Evolutionary conservation across 1,140 invertebrate species (phyloP).

Genomic region (Trissolcus basalis): DNA sequence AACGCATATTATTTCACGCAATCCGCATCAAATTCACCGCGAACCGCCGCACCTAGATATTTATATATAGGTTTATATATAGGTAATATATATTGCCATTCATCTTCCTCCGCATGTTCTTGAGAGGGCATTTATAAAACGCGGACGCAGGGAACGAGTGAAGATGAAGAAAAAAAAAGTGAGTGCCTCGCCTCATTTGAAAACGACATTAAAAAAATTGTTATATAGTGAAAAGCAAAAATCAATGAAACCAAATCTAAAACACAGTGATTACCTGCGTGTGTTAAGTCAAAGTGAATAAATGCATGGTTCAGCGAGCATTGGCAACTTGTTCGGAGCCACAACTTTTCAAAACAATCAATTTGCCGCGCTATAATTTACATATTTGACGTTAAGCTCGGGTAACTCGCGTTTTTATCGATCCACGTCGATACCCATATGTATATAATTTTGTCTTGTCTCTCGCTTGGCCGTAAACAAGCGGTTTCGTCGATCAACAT

Average conservation of each 20-base stretch:
- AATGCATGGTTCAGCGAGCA: conserved; percentile 11
- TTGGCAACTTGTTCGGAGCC: conserved; percentile 4
- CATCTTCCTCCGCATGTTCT: too few species aligned
- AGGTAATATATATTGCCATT: too few species aligned
- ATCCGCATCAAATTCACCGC: conserved; percentile 28
- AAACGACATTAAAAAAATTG: too few species aligned
- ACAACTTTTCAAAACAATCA: conserved; percentile 20
- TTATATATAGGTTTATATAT: too few species aligned
- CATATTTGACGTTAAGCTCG: conserved; percentile 25
- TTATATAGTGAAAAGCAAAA: too few species aligned
- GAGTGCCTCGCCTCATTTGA: too few species aligned
- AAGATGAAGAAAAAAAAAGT: too few species aligned
- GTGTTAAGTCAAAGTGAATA: conserved; percentile 2
- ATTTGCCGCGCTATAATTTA: conserved; percentile 34
- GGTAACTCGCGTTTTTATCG: conserved; percentile 20
- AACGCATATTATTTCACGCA: conserved; percentile 32
- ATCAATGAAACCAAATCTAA: too few species aligned
- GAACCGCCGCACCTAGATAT: not conserved
- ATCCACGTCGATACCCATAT: conserved; percentile 5
- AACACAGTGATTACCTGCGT: not conserved
- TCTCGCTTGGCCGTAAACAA: too few species aligned
- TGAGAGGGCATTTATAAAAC: too few species aligned
- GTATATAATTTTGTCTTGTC: conserved; percentile 16
- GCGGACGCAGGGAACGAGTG: too few species aligned
- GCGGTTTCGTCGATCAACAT: too few species aligned